Conservation (phyloP, 2,797 vertebrate genomes). For the Esox lucius region DNA sequence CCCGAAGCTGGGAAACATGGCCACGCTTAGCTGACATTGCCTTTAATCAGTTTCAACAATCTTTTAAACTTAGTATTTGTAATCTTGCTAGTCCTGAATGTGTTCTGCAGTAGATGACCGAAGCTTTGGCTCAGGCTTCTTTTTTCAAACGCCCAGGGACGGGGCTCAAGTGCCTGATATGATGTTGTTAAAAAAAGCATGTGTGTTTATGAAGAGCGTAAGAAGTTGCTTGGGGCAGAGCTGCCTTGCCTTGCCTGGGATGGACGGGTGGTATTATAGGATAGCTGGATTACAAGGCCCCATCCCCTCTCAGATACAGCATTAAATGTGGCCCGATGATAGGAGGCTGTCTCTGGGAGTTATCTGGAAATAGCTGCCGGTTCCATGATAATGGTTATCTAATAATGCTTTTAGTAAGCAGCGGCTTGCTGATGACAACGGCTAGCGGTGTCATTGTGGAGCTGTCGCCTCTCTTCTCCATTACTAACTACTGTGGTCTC, state of each 20-base stretch:
- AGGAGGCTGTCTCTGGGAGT: constrained; percentile 64
- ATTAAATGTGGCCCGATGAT: constrained; percentile 69
- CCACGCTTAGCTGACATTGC: constrained; percentile 30
- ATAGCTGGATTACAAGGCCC: constrained; percentile 71
- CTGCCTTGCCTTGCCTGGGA: constrained; percentile 53
- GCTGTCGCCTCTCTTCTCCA: constrained; percentile 36
- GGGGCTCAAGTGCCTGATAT: constrained; percentile 39
- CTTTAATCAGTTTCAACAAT: constrained; percentile 39
- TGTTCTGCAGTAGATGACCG: constrained; percentile 35
- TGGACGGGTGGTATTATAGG: constrained; percentile 67
- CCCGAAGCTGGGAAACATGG: constrained; percentile 38
- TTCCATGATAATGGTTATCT: constrained; percentile 67
- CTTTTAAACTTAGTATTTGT: constrained; percentile 34
- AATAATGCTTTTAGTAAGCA: constrained; percentile 68
- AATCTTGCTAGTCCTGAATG: constrained; percentile 42
- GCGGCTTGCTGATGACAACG: constrained; percentile 57
- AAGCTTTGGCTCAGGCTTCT: constrained; percentile 20
- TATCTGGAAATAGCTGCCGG: constrained; percentile 70
- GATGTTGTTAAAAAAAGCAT: constrained; percentile 36
- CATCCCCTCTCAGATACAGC: constrained; percentile 61
- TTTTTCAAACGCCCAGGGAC: constrained; percentile 40
- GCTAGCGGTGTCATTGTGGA: constrained; percentile 59
- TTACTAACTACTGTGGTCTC: constrained; percentile 56
- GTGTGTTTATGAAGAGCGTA: constrained; percentile 45
- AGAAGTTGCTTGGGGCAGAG: constrained; percentile 56